Evolutionary conservation across 2,113 vertebrate genomes (phyloP), one percentile per base, ranked within the genome.

Genomic region (Rhea americana): DNA sequence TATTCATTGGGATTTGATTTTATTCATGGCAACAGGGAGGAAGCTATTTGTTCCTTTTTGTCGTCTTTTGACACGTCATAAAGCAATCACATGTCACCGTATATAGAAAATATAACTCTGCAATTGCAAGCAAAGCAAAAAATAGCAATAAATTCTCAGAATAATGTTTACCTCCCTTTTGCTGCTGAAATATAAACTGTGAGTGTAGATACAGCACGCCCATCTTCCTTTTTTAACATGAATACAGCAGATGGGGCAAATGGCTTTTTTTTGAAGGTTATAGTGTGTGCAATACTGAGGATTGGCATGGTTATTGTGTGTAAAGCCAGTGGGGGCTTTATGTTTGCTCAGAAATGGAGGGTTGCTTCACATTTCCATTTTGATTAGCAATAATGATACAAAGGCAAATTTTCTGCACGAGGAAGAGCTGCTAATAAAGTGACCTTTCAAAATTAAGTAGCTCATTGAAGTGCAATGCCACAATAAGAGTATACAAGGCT

Each of bases 351-450:
- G 92, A 94, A 95, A 93, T 63, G 81, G 93, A 24, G 80, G 82
- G 37, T 89, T 86, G 95, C 89, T 78, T 91, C 91, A 39, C 95
- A 95, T 96, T 97, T 96, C 94, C 95, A 96, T 97, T 97, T 93
- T 96, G 90, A 96, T 97, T 96, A 96, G 93, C 83, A 56, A 82
- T 96, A 95, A 93, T 53, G 88, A 87, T 93, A 94, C 94, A 91
- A 95, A 94, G 87, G 94, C 93, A 94, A 96, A 93, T 96, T 91
- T 94, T 89, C 90, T 83, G 50, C 19, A 87, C 12, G 2, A 86
- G 82, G 94, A 95, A 95, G 93, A 93, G 91, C 92, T 90, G 89
- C 93, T 96, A 93, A 96, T 96, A 94, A 97, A 96, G 89, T 95
- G 96, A 96, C 96, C 96, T 97, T 96, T 96, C 82, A 66, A 95